These are phyloP conservation scores for Tigriopus japonicus DNA, from an alignment of 1,140 invertebrate species.

Conservation along the genomic window DNA sequence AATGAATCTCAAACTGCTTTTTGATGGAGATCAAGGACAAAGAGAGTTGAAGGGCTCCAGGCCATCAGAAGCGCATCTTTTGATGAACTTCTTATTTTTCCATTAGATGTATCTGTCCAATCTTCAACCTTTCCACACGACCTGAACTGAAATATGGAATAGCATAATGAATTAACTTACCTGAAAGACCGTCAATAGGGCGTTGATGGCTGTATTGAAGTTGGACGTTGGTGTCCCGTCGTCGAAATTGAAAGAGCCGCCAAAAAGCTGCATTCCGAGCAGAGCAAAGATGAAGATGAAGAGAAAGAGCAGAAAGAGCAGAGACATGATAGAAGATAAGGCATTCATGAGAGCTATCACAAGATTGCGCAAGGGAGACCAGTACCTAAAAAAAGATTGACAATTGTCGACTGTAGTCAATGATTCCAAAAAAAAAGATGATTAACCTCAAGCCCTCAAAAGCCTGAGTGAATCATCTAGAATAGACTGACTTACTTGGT, in stretches of 20 bases:
- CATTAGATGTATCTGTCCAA: too few species aligned
- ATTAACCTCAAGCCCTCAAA: too few species aligned
- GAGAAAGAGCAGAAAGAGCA: constrained; percentile 43
- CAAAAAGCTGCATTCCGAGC: constrained; percentile 65
- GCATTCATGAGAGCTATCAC: constrained; percentile 40
- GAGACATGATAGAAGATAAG: constrained; percentile 42
- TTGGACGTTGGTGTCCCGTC: constrained; percentile 71
- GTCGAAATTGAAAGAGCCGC: constrained; percentile 85
- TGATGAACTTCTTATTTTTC: too few species aligned
- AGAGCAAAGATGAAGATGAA: constrained; percentile 49
- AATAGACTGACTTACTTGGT: constrained; percentile 30
- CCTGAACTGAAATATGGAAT: constrained; percentile 21
- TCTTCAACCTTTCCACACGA: too few species aligned
- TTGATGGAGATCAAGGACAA: too few species aligned
- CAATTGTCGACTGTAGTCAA: background rate
- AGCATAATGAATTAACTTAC: constrained; percentile 28
- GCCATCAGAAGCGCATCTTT: too few species aligned
- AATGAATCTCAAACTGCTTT: background rate
- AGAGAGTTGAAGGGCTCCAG: too few species aligned
- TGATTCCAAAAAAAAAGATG: background rate
- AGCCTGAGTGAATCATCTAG: background rate
- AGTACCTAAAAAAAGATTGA: constrained; percentile 31
- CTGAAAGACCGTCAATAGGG: constrained; percentile 93
- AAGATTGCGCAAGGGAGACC: constrained; percentile 40
- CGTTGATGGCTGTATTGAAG: constrained; percentile 96